These are phyloP conservation scores for Hirtodrosophila trivittata DNA, from an alignment of 2,888 invertebrate species.

Conservation along the genomic window DNA sequence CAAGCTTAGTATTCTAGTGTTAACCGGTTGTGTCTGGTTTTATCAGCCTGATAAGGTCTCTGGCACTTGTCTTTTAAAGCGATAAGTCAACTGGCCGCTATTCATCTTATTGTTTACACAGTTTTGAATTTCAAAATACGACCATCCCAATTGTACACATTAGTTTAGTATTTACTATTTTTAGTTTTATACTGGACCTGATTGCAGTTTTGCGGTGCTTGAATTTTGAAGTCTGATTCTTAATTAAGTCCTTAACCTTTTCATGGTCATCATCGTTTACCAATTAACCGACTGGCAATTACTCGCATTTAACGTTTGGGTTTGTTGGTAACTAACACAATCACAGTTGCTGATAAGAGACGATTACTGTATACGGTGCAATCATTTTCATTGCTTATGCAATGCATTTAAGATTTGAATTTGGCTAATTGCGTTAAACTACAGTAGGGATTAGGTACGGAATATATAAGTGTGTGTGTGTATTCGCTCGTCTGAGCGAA, in stretches of 20 bases:
- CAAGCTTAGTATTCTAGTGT: slow-evolving; percentile 50
- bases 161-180: slow-evolving; percentile 35
- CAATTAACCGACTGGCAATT: slow-evolving; percentile 22
- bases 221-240: neutral
- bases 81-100: slow-evolving; percentile 55
- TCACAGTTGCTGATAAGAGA: slow-evolving; percentile 47
- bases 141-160: slow-evolving; percentile 39
- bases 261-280: slow-evolving; percentile 55
- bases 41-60: slow-evolving; percentile 55
- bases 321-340: neutral
- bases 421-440: slow-evolving; percentile 40
- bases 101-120: slow-evolving; percentile 34
- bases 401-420: slow-evolving; percentile 54
- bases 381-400: slow-evolving; percentile 55
- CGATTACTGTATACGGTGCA: slow-evolving; percentile 30
- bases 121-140: slow-evolving; percentile 27
- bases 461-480: neutral
- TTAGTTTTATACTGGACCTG: slow-evolving; percentile 4
- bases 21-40: slow-evolving; percentile 58
- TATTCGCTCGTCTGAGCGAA: slow-evolving; percentile 18
- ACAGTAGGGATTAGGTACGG: slow-evolving; percentile 47
- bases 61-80: slow-evolving; percentile 37
- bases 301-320: slow-evolving; percentile 6
- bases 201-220: slow-evolving; percentile 23
- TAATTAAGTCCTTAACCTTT: slow-evolving; percentile 62